Conservation (phyloP, 2,888 invertebrate species). For the Phengaris alcon region DNA sequence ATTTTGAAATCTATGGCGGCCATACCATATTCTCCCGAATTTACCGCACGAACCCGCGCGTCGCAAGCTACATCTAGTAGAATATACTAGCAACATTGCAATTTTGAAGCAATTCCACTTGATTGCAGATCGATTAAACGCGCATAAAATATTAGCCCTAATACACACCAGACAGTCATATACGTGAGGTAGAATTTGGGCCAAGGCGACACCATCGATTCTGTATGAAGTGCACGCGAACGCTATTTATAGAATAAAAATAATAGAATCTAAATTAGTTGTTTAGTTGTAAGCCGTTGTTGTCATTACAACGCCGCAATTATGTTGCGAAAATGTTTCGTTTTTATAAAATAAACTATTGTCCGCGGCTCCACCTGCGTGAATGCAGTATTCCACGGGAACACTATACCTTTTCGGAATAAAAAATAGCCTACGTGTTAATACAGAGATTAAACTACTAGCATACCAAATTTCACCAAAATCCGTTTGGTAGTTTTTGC, state of each 20-base stretch:
- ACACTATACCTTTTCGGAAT: no score
- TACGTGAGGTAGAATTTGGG: slow-evolving; percentile 46
- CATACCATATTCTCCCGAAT: no score
- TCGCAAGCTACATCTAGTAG: background rate
- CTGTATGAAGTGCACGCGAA: slow-evolving; percentile 53
- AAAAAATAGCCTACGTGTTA: no score
- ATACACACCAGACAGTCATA: slow-evolving; percentile 13
- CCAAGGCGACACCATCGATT: slow-evolving; percentile 66
- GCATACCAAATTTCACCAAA: no score
- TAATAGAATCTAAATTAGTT: background rate
- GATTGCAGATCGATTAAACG: background rate
- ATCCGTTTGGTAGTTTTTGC: no score
- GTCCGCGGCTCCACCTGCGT: no score
- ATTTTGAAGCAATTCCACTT: slow-evolving; percentile 3
- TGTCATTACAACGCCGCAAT: background rate
- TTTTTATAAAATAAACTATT: no score
- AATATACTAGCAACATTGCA: background rate
- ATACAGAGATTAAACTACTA: no score
- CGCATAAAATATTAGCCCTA: slow-evolving; percentile 7
- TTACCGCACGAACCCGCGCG: no score
- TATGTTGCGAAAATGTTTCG: no score
- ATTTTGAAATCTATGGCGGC: no score
- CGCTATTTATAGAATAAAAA: slow-evolving; percentile 48
- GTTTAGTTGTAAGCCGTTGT: background rate
- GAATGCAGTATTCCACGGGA: no score